phyloP scores from a whole-genome alignment of 2,113 vertebrate species.

The Tragelaphus strepsiceros region DNA sequence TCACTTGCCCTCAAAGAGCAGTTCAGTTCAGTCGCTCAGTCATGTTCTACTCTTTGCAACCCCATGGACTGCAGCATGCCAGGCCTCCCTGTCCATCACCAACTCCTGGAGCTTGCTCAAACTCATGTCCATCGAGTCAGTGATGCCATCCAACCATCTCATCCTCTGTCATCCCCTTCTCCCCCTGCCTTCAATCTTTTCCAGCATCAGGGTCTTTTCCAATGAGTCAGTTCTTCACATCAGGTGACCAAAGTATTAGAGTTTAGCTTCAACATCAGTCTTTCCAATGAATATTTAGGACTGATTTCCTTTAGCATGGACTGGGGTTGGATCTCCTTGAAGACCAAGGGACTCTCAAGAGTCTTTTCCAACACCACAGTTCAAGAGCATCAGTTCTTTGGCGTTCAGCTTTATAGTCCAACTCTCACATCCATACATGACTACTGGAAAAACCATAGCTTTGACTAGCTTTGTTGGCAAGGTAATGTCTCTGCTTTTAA shows the following conservation, averaged over 20 bases:
- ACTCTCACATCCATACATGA: neutral
- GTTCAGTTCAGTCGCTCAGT: neutral
- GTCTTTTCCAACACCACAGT: neutral
- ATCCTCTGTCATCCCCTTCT: neutral
- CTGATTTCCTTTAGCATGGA: neutral
- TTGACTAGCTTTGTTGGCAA: neutral
- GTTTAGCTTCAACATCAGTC: neutral
- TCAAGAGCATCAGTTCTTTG: neutral
- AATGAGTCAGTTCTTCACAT: neutral
- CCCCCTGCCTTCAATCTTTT: neutral
- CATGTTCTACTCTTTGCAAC: neutral
- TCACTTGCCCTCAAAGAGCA: neutral
- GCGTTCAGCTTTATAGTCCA: accelerated
- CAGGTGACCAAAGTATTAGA: neutral
- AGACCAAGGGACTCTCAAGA: neutral
- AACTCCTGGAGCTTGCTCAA: accelerated
- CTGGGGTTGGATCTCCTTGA: neutral
- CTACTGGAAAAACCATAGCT: neutral
- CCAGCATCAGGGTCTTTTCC: neutral
- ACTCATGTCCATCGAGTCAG: neutral
- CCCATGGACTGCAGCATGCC: accelerated
- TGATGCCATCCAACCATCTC: neutral
- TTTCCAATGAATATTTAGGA: neutral
- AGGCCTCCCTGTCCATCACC: neutral
- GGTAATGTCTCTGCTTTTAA: neutral